Conservation (phyloP, 2,113 vertebrate genomes). For the Dicentrarchus labrax region DNA sequence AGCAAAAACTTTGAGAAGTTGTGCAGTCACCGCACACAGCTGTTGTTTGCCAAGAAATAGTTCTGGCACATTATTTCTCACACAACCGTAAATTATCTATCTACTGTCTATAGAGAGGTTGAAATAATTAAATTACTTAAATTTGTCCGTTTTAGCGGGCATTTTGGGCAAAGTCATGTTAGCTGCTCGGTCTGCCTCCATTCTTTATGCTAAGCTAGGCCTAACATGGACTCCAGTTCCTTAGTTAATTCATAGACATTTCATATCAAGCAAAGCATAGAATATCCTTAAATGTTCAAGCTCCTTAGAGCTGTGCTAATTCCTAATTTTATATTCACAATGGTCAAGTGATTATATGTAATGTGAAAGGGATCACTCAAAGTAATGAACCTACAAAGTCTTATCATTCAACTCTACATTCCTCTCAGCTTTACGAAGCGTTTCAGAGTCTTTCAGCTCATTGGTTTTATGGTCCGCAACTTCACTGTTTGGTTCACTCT, state of each 20-base stretch:
- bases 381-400: neutral
- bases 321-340: constrained; percentile 4
- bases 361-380: neutral
- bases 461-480: constrained; percentile 25
- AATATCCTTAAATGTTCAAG: neutral
- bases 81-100: neutral
- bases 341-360: constrained; percentile 3
- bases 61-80: neutral
- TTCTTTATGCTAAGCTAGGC: neutral
- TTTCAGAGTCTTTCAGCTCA: constrained; percentile 18
- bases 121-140: neutral
- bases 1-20: neutral
- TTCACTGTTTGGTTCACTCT: constrained; percentile 26
- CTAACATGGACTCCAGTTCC: neutral
- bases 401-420: neutral
- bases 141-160: constrained; percentile 1
- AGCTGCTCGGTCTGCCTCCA: neutral
- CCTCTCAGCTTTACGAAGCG: neutral
- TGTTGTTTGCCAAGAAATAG: neutral
- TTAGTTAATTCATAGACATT: neutral
- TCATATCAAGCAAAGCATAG: neutral
- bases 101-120: neutral
- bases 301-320: constrained; percentile 1
- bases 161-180: neutral
- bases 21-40: neutral